Evolutionary conservation across 2,797 vertebrate species (phyloP).

Genomic region (Urosaurus nigricauda): DNA sequence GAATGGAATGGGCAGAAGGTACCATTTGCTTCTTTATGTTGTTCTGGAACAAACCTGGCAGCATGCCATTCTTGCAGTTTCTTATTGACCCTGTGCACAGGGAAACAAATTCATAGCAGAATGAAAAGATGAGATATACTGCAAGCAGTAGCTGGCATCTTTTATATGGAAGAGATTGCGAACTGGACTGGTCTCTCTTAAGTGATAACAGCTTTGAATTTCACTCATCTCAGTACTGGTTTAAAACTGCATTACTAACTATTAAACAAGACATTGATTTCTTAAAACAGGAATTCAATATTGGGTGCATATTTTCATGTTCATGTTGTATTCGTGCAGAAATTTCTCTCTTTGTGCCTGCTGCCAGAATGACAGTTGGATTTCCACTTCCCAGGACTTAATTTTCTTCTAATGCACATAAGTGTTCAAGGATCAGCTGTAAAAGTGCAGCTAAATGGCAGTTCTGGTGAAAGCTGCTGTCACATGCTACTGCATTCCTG

Average conservation of each 20-base stretch:
- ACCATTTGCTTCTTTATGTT: neutral
- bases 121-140: neutral
- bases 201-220: neutral
- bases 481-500: neutral
- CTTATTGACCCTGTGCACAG: neutral
- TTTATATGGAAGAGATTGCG: neutral
- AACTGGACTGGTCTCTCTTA: neutral
- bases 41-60: neutral
- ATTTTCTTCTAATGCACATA: neutral
- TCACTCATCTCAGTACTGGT: neutral
- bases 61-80: neutral
- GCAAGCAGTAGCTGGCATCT: neutral
- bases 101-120: neutral
- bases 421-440: slow-evolving; percentile 11
- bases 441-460: neutral
- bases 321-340: slow-evolving; percentile 7
- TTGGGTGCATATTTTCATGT: neutral
- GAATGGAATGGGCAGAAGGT: neutral
- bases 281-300: slow-evolving; percentile 24
- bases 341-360: slow-evolving; percentile 11
- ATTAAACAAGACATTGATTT: neutral
- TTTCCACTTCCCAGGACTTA: slow-evolving; percentile 14
- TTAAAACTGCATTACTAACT: neutral
- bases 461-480: neutral
- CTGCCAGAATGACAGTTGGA: slow-evolving; percentile 24